Evolutionary conservation across 2,797 vertebrate species (phyloP).

Genomic region (Pseudochromis fuscus): DNA sequence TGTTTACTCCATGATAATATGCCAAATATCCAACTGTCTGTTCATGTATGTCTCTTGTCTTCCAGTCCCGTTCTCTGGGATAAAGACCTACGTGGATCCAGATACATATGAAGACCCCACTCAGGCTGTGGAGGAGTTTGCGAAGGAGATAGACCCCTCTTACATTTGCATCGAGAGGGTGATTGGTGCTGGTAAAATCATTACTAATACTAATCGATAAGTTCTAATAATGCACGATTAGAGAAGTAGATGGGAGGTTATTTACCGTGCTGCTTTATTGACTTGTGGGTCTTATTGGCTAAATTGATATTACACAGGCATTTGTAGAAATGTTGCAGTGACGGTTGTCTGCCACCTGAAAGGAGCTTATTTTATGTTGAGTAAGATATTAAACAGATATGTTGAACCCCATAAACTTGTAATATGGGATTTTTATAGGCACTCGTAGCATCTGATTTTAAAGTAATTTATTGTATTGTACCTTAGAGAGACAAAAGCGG

Average conservation of each 20-base stretch:
- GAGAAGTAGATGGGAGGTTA: not conserved
- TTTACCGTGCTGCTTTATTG: not conserved
- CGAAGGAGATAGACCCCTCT: constrained; percentile 97
- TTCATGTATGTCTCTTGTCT: constrained; percentile 6
- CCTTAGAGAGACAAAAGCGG: constrained; percentile 44
- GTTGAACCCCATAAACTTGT: constrained; percentile 50
- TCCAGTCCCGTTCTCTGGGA: constrained; percentile 92
- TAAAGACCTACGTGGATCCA: constrained; percentile 97
- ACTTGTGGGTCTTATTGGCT: constrained; percentile 1
- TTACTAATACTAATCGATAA: not conserved
- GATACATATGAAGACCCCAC: constrained; percentile 97
- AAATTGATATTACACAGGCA: constrained; percentile 1
- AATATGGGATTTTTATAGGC: constrained; percentile 35
- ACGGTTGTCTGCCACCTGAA: not conserved
- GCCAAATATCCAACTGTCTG: constrained; percentile 62
- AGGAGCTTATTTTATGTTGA: constrained; percentile 43
- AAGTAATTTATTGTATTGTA: constrained; percentile 57
- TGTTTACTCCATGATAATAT: not conserved
- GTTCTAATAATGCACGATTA: not conserved
- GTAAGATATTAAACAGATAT: constrained; percentile 47
- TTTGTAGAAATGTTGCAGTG: constrained; percentile 5
- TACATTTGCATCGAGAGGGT: constrained; percentile 98
- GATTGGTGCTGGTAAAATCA: constrained; percentile 92
- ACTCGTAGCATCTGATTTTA: constrained; percentile 49
- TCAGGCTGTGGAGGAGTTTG: constrained; percentile 96